phyloP scores from a whole-genome alignment of 2,888 invertebrate genomes.

The Glyphotaelius pellucidus region DNA sequence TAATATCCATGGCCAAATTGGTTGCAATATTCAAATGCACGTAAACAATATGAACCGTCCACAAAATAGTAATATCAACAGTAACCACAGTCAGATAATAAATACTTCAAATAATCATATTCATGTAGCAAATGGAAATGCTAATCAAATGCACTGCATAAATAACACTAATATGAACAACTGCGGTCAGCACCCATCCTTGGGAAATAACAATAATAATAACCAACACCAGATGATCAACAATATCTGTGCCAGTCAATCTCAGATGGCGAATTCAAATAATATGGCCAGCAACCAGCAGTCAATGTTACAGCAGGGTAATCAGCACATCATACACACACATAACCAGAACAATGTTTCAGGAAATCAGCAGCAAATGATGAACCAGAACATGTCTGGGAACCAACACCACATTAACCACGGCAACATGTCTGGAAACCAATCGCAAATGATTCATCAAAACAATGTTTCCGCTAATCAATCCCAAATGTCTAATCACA shows the following conservation, averaged over 20 bases:
- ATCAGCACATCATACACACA: constrained; percentile 36
- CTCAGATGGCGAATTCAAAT: constrained; percentile 43
- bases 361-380: constrained; percentile 39
- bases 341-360: constrained; percentile 26
- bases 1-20: constrained; percentile 75
- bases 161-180: constrained; percentile 58
- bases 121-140: constrained; percentile 60
- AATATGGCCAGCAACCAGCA: constrained; percentile 39
- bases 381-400: constrained; percentile 31
- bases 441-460: constrained; percentile 52
- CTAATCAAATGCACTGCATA: constrained; percentile 59
- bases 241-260: constrained; percentile 54
- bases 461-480: constrained; percentile 37
- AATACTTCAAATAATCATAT: constrained; percentile 63
- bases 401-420: constrained; percentile 41
- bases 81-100: constrained; percentile 62
- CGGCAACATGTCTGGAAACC: constrained; percentile 42
- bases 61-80: constrained; percentile 66
- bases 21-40: constrained; percentile 69
- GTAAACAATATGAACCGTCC: constrained; percentile 71
- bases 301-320: constrained; percentile 27
- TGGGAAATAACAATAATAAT: constrained; percentile 60
- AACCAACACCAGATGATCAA: constrained; percentile 58
- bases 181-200: constrained; percentile 59
- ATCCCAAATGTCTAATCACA: constrained; percentile 40